Conservation (phyloP, 2,888 invertebrate genomes). For the Xestia xanthographa region DNA sequence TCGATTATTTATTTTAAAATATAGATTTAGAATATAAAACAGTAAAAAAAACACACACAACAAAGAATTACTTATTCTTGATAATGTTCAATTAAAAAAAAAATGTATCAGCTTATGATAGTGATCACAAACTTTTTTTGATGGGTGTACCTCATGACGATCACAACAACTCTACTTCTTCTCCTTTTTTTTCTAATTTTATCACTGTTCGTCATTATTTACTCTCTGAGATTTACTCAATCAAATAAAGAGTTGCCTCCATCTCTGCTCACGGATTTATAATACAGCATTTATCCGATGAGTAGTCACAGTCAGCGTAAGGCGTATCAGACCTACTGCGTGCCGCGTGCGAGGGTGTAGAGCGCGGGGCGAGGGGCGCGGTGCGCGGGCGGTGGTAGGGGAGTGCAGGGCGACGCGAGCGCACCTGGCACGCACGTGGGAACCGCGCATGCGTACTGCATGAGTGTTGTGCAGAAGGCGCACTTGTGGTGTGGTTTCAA, state of each 20-base stretch:
- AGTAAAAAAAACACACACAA: too few relatives aligned
- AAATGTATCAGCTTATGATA: too few relatives aligned
- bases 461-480: slow-evolving; percentile 30
- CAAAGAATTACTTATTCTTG: too few relatives aligned
- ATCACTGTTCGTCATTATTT: too few relatives aligned
- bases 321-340: slow-evolving; percentile 10
- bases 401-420: slow-evolving; percentile 16
- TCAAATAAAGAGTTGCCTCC: background rate
- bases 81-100: too few relatives aligned
- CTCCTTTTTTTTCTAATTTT: too few relatives aligned
- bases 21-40: too few relatives aligned
- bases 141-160: too few relatives aligned
- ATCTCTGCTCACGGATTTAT: background rate
- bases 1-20: too few relatives aligned
- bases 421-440: slow-evolving; percentile 67
- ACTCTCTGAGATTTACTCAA: too few relatives aligned
- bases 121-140: too few relatives aligned
- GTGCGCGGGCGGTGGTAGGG: background rate
- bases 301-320: slow-evolving; percentile 26
- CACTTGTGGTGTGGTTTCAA: background rate
- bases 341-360: background rate
- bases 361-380: background rate
- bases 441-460: slow-evolving; percentile 14
- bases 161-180: too few relatives aligned
- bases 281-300: slow-evolving; percentile 1